A percentile compares a stretch with the other conserved stretches of the same genome.
Conservation (phyloP, 2,113 vertebrate species). For the Barbus barbus region DNA sequence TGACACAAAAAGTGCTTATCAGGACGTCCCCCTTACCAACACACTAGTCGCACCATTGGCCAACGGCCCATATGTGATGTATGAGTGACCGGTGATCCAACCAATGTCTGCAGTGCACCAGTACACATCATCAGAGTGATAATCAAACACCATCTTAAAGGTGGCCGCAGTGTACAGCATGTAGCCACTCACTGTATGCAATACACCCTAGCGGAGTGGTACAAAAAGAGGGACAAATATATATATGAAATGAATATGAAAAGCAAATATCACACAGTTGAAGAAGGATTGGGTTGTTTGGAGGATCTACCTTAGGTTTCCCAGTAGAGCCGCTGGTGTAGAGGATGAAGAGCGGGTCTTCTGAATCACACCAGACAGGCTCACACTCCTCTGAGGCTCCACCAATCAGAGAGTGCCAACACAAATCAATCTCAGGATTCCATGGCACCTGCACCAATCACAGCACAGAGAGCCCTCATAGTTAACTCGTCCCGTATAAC, state of each 20-base stretch:
- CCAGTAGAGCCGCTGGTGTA: constrained; percentile 98
- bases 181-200: constrained; percentile 92
- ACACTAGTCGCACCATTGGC: constrained; percentile 92
- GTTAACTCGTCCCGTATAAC: background rate
- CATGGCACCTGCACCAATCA: constrained; percentile 80
- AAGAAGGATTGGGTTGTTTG: background rate
- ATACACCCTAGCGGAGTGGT: constrained; percentile 80
- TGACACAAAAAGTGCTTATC: background rate
- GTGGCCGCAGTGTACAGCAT: constrained; percentile 91
- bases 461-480: background rate
- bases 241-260: background rate
- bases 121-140: constrained; percentile 88
- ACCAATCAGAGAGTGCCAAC: constrained; percentile 87
- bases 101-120: constrained; percentile 98
- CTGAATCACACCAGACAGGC: constrained; percentile 92
- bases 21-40: constrained; percentile 77
- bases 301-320: constrained; percentile 86
- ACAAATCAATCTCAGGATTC: constrained; percentile 84
- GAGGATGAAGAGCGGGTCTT: constrained; percentile 94
- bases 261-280: background rate
- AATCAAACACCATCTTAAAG: constrained; percentile 95
- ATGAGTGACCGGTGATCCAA: constrained; percentile 98
- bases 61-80: constrained; percentile 92
- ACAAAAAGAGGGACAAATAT: no score
- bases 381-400: constrained; percentile 84